Conservation (phyloP, 2,888 invertebrate genomes). For the Kuschelorhynchus macadamiae region DNA sequence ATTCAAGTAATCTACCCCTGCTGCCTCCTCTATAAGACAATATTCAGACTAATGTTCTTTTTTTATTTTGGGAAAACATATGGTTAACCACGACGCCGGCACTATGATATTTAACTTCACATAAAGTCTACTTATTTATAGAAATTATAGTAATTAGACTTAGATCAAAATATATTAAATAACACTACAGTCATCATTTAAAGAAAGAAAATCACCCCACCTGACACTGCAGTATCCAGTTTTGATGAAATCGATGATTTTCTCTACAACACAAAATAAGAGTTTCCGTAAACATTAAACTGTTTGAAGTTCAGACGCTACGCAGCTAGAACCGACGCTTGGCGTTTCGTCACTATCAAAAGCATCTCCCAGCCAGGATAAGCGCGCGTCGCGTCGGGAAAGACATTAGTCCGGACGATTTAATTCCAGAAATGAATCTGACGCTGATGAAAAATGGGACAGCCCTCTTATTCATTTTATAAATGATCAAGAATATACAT, state of each 20-base stretch:
- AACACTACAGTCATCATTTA: no score
- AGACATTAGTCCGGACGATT: constrained; percentile 14
- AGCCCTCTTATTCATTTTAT: no score
- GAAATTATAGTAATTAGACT: no score
- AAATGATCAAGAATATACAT: no score
- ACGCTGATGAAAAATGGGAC: neutral
- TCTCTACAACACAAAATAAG: constrained; percentile 4
- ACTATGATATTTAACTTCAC: no score
- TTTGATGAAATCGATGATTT: constrained; percentile 15
- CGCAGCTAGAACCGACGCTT: constrained; percentile 13
- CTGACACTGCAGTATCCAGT: constrained; percentile 31
- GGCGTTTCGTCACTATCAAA: constrained; percentile 18
- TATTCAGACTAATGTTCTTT: no score
- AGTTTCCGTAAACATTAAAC: constrained; percentile 15
- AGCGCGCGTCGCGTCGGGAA: constrained; percentile 12
- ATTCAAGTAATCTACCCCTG: no score
- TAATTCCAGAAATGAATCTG: neutral
- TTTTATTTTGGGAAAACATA: no score
- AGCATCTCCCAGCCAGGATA: constrained; percentile 17
- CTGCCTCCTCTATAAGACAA: no score
- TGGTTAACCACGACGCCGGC: no score
- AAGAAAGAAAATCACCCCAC: constrained; percentile 5
- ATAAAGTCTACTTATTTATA: no score
- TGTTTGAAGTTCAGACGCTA: constrained; percentile 3
- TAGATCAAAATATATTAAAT: no score